A percentile compares a stretch with the other conserved stretches of the same genome.
These are phyloP conservation scores for Mormyrus lacerda DNA, from an alignment of 2,113 vertebrate genomes.

Conservation along the genomic window DNA sequence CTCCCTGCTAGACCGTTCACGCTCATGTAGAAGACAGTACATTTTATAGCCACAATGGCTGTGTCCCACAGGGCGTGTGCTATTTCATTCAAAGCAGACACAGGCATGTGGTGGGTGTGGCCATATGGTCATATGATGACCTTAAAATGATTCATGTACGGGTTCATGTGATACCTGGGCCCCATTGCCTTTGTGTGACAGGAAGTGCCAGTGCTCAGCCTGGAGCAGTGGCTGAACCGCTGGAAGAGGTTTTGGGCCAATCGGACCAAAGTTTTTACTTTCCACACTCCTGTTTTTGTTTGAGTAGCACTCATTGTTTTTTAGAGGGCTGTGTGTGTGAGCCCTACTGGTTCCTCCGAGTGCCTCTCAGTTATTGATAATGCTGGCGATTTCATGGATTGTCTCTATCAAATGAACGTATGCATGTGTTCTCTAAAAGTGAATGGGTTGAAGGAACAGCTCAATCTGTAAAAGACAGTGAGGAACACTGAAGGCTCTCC, in stretches of 20 bases:
- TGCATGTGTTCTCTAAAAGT: background rate
- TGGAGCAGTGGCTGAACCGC: background rate
- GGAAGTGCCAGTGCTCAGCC: background rate
- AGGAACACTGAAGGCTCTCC: background rate
- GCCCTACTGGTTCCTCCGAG: background rate
- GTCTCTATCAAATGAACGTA: background rate
- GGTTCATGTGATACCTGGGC: background rate
- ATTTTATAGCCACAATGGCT: background rate
- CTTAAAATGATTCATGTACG: background rate
- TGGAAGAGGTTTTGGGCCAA: conserved; percentile 20
- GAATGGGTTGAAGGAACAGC: background rate
- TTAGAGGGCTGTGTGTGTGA: background rate
- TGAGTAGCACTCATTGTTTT: background rate
- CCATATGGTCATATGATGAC: background rate
- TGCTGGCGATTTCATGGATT: background rate
- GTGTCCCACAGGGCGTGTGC: background rate
- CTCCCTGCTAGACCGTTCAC: background rate
- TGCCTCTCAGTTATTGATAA: background rate
- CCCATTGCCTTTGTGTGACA: background rate
- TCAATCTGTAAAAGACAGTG: background rate
- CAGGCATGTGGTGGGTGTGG: background rate
- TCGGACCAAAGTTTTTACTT: conserved; percentile 15
- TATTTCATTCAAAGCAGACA: background rate
- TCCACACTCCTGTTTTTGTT: background rate
- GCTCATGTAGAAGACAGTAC: background rate